Evolutionary conservation across 2,797 vertebrate genomes (phyloP).

Genomic region (Enteromius unitaeniatus): DNA sequence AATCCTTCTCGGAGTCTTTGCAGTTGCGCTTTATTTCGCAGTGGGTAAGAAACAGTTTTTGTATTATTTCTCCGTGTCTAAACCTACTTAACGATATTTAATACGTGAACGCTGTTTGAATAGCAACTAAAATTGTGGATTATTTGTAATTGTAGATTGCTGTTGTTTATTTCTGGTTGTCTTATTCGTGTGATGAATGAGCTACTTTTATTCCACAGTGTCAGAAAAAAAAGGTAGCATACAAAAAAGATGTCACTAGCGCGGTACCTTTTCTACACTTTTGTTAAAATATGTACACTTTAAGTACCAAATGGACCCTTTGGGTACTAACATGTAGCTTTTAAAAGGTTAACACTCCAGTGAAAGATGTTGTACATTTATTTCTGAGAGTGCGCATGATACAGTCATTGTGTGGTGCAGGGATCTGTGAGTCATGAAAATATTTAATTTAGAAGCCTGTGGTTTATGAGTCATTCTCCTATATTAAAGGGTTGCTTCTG

Average conservation of each 20-base stretch:
- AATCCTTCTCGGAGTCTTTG: slow-evolving; percentile 67
- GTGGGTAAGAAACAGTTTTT: slow-evolving; percentile 67
- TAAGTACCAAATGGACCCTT: too few species aligned
- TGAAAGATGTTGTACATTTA: too few species aligned
- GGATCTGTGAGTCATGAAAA: background rate
- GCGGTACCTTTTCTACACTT: too few species aligned
- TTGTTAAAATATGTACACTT: too few species aligned
- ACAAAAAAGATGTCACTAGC: too few species aligned
- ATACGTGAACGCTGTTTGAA: background rate
- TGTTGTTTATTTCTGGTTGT: background rate
- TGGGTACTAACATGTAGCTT: too few species aligned
- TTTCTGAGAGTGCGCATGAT: too few species aligned
- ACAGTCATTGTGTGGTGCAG: background rate
- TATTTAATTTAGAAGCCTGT: background rate
- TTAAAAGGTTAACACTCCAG: too few species aligned
- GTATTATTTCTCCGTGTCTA: background rate
- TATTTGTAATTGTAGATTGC: background rate
- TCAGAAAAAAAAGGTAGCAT: too few species aligned
- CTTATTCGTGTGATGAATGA: background rate
- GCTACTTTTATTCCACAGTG: background rate
- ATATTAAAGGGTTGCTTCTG: background rate
- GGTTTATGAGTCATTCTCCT: background rate
- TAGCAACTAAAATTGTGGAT: background rate
- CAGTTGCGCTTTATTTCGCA: slow-evolving; percentile 69
- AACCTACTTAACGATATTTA: background rate